Conservation (phyloP, 2,113 vertebrate genomes). For the Bambusicola thoracicus region DNA sequence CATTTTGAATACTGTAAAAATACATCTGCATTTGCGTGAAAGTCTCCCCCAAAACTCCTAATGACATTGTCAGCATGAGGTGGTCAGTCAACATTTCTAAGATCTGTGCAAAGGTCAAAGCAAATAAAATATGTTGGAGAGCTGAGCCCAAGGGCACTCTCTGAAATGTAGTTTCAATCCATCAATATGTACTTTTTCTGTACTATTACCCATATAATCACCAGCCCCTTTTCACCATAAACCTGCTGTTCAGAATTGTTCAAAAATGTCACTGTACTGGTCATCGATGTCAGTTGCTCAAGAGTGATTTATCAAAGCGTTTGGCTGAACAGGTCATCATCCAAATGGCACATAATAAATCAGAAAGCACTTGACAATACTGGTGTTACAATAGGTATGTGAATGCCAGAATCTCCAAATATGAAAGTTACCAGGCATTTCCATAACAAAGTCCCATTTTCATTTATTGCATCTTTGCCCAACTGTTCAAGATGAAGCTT, state of each 20-base stretch:
- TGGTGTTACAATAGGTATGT: not conserved
- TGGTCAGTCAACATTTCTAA: slow-evolving; percentile 35
- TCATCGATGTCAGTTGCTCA: slow-evolving; percentile 35
- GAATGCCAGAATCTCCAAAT: not conserved
- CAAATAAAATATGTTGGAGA: slow-evolving; percentile 39
- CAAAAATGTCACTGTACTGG: slow-evolving; percentile 34
- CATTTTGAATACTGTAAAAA: slow-evolving; percentile 20
- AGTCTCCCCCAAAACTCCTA: not conserved
- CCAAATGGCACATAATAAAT: slow-evolving; percentile 45
- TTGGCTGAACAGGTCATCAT: slow-evolving; percentile 31
- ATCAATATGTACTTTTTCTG: slow-evolving; percentile 47
- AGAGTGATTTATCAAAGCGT: slow-evolving; percentile 48
- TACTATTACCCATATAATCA: slow-evolving; percentile 59
- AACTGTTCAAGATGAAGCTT: not conserved
- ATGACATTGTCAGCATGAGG: not conserved
- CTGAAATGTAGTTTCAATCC: slow-evolving; percentile 32
- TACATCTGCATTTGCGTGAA: not conserved
- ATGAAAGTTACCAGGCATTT: not conserved
- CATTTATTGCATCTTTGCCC: not conserved
- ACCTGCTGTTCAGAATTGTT: slow-evolving; percentile 38
- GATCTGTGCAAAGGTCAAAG: slow-evolving; percentile 31
- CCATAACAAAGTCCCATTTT: not conserved
- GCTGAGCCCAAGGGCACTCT: slow-evolving; percentile 37
- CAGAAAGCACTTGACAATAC: not conserved
- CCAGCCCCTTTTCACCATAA: slow-evolving; percentile 31